Evolutionary conservation across 2,113 vertebrate species (phyloP).

Genomic region (Pterocles gutturalis): DNA sequence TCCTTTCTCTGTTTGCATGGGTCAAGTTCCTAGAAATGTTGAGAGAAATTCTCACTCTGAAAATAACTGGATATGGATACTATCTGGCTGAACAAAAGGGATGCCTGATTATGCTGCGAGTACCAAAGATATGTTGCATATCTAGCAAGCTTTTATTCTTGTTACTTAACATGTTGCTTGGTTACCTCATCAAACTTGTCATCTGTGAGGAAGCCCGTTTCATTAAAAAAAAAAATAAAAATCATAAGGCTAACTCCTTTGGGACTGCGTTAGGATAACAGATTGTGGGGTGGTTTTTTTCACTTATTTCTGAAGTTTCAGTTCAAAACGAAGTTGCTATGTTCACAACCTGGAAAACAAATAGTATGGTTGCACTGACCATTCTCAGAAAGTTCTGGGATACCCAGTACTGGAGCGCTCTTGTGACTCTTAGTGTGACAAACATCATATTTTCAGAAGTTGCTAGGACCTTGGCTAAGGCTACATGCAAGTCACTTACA

Average conservation of each 20-base stretch:
- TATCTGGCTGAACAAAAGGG: constrained; percentile 19
- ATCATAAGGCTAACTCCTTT: neutral
- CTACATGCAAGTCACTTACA: neutral
- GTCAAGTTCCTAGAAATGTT: neutral
- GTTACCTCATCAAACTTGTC: constrained; percentile 45
- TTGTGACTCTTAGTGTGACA: neutral
- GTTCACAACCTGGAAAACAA: neutral
- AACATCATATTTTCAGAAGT: neutral
- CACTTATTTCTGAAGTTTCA: neutral
- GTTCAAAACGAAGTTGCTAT: neutral
- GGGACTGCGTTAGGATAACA: neutral
- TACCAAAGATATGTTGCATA: neutral
- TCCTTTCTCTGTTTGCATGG: neutral
- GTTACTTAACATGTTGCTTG: constrained; percentile 57
- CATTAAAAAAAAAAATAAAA: neutral
- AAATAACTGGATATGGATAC: constrained; percentile 15
- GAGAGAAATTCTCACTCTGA: neutral
- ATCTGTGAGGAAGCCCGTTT: constrained; percentile 10
- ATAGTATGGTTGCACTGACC: neutral
- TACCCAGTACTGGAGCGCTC: neutral
- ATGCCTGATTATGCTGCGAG: neutral
- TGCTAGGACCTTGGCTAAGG: neutral
- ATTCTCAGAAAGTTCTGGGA: neutral
- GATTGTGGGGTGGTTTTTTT: neutral
- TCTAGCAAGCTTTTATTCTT: constrained; percentile 41